Percentiles rank a stretch among this genome's conserved stretches.
phyloP scores from a whole-genome alignment of 2,888 invertebrate genomes.

The Ophion ventricosus region DNA sequence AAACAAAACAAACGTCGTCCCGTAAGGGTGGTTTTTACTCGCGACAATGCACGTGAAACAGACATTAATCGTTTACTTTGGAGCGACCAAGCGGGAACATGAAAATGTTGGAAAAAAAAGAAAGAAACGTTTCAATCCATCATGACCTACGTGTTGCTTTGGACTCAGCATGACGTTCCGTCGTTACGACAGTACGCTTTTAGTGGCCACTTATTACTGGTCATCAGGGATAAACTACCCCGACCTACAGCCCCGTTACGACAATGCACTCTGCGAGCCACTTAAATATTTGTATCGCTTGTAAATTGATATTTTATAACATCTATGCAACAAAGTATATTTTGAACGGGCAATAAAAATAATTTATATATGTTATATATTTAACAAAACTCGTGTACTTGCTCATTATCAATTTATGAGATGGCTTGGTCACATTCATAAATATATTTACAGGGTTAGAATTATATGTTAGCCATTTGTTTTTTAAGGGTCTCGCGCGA shows the following conservation, averaged over 20 bases:
- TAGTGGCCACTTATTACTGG: slow-evolving; percentile 16
- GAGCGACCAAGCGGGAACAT: slow-evolving; percentile 23
- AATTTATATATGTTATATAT: neutral
- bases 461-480: no score
- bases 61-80: slow-evolving; percentile 66
- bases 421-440: no score
- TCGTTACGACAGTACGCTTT: slow-evolving; percentile 6
- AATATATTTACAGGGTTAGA: no score
- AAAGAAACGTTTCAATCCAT: slow-evolving; percentile 44
- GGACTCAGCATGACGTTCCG: neutral
- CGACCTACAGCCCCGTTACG: neutral
- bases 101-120: slow-evolving; percentile 1
- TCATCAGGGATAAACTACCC: slow-evolving; percentile 13
- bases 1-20: slow-evolving; percentile 33
- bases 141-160: slow-evolving; percentile 28
- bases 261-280: slow-evolving; percentile 12
- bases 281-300: slow-evolving; percentile 13
- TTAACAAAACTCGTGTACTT: neutral
- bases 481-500: no score
- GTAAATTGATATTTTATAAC: slow-evolving; percentile 1
- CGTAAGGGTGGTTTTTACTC: slow-evolving; percentile 19
- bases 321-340: neutral
- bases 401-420: no score
- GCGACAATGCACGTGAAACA: slow-evolving; percentile 61
- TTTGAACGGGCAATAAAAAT: neutral